These are phyloP conservation scores for Rallus limicola DNA, from an alignment of 2,113 vertebrate species.

Conservation along the genomic window DNA sequence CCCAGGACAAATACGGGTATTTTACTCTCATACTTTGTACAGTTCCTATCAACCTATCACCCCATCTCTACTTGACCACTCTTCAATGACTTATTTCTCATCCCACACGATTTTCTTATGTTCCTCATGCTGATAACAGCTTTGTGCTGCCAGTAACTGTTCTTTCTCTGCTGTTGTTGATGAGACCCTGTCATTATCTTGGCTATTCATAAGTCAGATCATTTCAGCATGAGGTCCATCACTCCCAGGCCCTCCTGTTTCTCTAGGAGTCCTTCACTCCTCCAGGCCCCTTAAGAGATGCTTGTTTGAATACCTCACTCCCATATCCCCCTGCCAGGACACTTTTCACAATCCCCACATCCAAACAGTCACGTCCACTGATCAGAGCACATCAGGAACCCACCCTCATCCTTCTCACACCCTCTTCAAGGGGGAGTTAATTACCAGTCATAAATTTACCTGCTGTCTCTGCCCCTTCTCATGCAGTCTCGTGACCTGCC, in stretches of 20 bases:
- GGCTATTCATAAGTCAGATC: slow-evolving; percentile 11
- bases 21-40: background rate
- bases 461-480: background rate
- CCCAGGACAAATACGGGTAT: background rate
- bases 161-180: slow-evolving; percentile 25
- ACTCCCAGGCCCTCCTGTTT: background rate
- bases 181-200: background rate
- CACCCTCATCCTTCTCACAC: background rate
- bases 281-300: background rate
- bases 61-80: background rate
- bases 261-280: background rate
- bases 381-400: slow-evolving; percentile 4
- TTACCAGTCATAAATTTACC: background rate
- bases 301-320: background rate
- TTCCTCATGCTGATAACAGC: background rate
- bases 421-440: background rate
- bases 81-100: background rate
- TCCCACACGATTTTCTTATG: background rate
- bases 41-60: background rate
- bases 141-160: slow-evolving; percentile 21
- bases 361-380: background rate
- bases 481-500: background rate
- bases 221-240: background rate
- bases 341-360: background rate
- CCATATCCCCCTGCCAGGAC: background rate